Conservation (phyloP, 2,888 invertebrate genomes). For the Tiliacea citrago region DNA sequence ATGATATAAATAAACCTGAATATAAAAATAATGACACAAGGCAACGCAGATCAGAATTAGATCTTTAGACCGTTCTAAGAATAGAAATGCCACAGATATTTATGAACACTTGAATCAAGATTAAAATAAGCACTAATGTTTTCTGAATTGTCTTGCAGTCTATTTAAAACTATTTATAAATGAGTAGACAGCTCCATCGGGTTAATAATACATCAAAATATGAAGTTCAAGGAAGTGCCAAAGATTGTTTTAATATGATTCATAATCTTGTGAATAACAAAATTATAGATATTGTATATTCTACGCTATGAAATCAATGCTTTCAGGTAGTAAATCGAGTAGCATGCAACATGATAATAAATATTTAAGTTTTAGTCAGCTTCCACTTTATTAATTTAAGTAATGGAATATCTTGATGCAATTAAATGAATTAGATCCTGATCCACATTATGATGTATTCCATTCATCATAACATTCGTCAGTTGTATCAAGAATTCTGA, state of each 20-base stretch:
- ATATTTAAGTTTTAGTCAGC: slow-evolving; percentile 39
- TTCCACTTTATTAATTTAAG: slow-evolving; percentile 37
- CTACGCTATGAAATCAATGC: slow-evolving; percentile 45
- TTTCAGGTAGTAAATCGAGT: slow-evolving; percentile 37
- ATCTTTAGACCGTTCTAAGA: slow-evolving; percentile 47
- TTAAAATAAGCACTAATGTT: slow-evolving; percentile 50
- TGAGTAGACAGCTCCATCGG: slow-evolving; percentile 79
- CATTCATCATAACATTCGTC: not conserved
- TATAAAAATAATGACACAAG: slow-evolving; percentile 63
- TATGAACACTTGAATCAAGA: slow-evolving; percentile 28
- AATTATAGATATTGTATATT: slow-evolving; percentile 50
- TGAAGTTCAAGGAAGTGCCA: slow-evolving; percentile 43
- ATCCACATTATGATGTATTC: not conserved
- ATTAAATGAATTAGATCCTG: slow-evolving; percentile 1
- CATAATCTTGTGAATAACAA: slow-evolving; percentile 50
- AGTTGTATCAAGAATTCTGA: slow-evolving; percentile 40
- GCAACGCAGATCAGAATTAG: slow-evolving; percentile 64
- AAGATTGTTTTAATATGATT: slow-evolving; percentile 29
- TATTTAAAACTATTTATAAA: slow-evolving; percentile 70
- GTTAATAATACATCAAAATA: slow-evolving; percentile 53
- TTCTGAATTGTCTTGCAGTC: slow-evolving; percentile 72
- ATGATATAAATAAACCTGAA: slow-evolving; percentile 61
- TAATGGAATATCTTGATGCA: slow-evolving; percentile 30
- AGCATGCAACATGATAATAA: slow-evolving; percentile 50
- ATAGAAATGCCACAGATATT: slow-evolving; percentile 46